phyloP scores from a whole-genome alignment of 1,140 invertebrate species.

The Gonioctena quinquepunctata region DNA sequence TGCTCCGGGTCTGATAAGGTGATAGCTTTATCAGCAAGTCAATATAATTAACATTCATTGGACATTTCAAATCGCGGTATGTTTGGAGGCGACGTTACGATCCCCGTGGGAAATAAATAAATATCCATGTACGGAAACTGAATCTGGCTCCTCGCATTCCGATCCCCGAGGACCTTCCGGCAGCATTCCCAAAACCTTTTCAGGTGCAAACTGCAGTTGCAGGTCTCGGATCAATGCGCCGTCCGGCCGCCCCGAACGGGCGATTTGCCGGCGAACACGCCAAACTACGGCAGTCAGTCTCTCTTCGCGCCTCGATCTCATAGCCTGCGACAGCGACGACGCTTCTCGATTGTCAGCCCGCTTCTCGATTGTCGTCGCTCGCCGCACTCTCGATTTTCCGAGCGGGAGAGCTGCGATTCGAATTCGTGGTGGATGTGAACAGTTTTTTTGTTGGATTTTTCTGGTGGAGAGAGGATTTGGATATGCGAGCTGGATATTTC shows the following conservation, averaged over 20 bases:
- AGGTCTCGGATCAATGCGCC: background rate
- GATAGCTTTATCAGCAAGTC: no score
- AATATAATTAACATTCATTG: no score
- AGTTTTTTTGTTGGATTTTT: background rate
- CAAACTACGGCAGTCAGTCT: slow-evolving; percentile 10
- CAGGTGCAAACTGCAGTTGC: slow-evolving; percentile 16
- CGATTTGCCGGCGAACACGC: background rate
- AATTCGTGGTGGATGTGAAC: background rate
- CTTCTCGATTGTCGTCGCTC: background rate
- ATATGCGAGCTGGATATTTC: background rate
- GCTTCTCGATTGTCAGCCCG: background rate
- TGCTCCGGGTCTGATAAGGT: no score
- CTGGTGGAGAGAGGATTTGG: background rate
- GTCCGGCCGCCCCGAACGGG: background rate
- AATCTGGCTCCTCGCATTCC: no score
- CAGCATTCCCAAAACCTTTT: background rate
- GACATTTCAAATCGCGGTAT: no score
- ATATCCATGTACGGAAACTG: no score
- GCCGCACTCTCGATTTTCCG: background rate
- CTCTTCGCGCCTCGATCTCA: slow-evolving; percentile 1
- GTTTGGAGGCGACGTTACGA: no score
- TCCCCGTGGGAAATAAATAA: no score
- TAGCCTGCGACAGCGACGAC: background rate
- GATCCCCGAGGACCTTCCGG: background rate
- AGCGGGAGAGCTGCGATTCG: background rate